Evolutionary conservation across 35 echinoderm and acorn worm genomes (phyloP), one percentile per base, ranked within the genome.

Genomic region (Eucidaris tribuloides): DNA sequence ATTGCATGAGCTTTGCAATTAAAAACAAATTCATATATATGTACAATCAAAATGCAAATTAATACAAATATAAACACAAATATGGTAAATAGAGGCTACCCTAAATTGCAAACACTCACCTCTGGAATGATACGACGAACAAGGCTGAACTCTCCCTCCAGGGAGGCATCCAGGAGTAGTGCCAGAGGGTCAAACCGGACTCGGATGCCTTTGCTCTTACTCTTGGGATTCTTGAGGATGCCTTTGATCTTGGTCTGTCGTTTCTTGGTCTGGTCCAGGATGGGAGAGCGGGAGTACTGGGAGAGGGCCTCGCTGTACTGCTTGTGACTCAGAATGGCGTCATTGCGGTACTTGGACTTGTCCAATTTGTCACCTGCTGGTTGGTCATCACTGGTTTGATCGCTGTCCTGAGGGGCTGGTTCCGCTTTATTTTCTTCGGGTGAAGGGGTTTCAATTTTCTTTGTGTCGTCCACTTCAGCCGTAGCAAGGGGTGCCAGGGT

Each of bases 141-240:
- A 32, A 93, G 86, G 28, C 92, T 87, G 83, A 86, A 99, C 59
- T 99, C 96, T 86, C 96, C 96, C 65, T 99, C 96, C 35, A 99
- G 55, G 0, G 96, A 89, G 36, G 96, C 96, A 90, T 99, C 96
- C 58, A 99, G 74, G 20, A 99, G 83, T 27, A 99, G 65, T 20
- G 96, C 96, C 70, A 99, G 59, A 25, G 96, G 96, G 71, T 99
- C 96, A 88, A 99, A 99, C 0, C 96, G 46, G 25, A 99, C 96
- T 48, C 96, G 46, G 42, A 86, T 79, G 18, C 59, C 79, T 49
- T 90, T 89, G 54, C 82, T 89, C 25, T 55, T 66, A 28, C 71
- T 80, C 38, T 79, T 79, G 29, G 79, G 82, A 36, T 78, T 94
- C 82, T 94, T 94, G 28, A 94, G 79, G 58, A 94, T 90, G 15